Conservation (phyloP, 2,888 invertebrate species). For the Tillus elongatus region DNA sequence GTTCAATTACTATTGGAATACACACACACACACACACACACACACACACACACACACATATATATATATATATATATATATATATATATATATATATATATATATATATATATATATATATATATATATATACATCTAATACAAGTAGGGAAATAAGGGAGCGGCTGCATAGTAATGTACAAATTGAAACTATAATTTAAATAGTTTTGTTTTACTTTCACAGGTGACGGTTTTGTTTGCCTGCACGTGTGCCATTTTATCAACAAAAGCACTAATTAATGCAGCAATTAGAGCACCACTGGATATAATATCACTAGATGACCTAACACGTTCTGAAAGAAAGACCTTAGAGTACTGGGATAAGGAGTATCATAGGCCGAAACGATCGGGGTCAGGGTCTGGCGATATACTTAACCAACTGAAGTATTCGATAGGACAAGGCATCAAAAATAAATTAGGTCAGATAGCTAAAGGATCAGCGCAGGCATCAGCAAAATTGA, state of each 20-base stretch:
- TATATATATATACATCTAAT: too few species aligned
- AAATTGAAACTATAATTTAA: too few species aligned
- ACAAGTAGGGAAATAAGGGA: too few species aligned
- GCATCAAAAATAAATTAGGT: conserved; percentile 47
- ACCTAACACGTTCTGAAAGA: conserved; percentile 28
- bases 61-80: too few species aligned
- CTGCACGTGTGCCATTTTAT: conserved; percentile 17
- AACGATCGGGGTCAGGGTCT: conserved; percentile 42
- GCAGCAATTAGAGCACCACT: conserved; percentile 29
- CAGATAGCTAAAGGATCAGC: conserved; percentile 50
- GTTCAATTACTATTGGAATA: too few species aligned
- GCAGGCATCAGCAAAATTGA: conserved; percentile 42
- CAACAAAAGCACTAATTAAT: conserved; percentile 16
- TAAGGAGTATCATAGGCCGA: conserved; percentile 28
- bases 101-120: too few species aligned
- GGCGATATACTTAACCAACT: conserved; percentile 24
- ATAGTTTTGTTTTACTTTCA: conserved; percentile 17
- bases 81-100: too few species aligned
- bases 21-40: too few species aligned
- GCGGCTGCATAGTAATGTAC: too few species aligned
- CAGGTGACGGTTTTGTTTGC: conserved; percentile 25
- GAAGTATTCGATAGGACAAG: conserved; percentile 34
- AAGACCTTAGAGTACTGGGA: conserved; percentile 26
- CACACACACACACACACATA: too few species aligned
- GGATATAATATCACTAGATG: conserved; percentile 28